These are phyloP conservation scores for Darevskia mixta DNA, from an alignment of 2,797 vertebrate genomes.

Conservation along the genomic window DNA sequence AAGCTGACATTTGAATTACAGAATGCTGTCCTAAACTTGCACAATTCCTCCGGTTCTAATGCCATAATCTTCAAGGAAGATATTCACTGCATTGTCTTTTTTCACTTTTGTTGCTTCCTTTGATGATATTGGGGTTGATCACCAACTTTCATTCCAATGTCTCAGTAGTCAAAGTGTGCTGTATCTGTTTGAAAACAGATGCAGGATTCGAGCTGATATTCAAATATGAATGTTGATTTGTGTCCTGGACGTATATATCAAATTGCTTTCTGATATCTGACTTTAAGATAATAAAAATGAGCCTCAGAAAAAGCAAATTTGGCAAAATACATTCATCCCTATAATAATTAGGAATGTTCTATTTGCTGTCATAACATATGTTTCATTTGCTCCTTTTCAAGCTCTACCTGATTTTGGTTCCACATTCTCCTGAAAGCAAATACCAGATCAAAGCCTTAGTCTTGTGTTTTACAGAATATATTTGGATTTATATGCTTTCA, in stretches of 20 bases:
- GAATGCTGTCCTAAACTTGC: background rate
- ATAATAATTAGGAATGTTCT: no score
- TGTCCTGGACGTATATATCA: no score
- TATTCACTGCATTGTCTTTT: background rate
- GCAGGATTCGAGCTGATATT: background rate
- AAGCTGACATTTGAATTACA: background rate
- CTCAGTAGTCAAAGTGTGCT: no score
- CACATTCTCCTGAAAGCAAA: no score
- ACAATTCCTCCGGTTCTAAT: background rate
- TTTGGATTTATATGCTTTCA: background rate
- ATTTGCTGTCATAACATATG: no score
- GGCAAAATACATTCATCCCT: no score
- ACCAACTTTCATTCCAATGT: background rate
- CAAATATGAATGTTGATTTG: background rate
- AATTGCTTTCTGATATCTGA: background rate
- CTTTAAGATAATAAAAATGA: no score
- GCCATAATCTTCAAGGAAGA: background rate
- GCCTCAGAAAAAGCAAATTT: no score
- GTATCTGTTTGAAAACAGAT: background rate
- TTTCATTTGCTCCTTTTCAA: no score
- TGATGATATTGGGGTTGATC: background rate
- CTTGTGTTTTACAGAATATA: background rate
- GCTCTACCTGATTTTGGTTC: no score
- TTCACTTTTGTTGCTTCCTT: background rate
- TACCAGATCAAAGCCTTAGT: no score